Percentiles rank a stretch among this genome's conserved stretches.
Conservation (phyloP, 2,888 invertebrate species). For the Agrochola macilenta region DNA sequence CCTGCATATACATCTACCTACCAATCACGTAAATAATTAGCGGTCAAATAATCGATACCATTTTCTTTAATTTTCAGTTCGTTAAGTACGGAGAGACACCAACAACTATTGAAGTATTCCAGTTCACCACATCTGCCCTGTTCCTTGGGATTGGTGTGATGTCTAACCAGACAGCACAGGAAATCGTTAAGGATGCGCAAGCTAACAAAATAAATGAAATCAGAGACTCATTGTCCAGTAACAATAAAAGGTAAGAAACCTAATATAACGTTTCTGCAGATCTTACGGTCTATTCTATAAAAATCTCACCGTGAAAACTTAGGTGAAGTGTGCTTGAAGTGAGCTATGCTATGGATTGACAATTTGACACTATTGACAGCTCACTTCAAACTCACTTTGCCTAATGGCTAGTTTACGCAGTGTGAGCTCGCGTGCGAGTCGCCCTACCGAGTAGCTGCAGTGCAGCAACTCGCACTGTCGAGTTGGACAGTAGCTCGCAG, state of each 20-base stretch:
- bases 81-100: constrained; percentile 52
- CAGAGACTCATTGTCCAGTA: constrained; percentile 69
- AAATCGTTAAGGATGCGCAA: constrained; percentile 71
- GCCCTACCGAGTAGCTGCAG: too few species aligned
- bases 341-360: background rate
- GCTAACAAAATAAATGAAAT: constrained; percentile 69
- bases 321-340: background rate
- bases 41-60: background rate
- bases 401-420: too few species aligned
- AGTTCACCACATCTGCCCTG: constrained; percentile 69
- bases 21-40: background rate
- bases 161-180: constrained; percentile 72
- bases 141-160: constrained; percentile 74
- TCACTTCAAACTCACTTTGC: background rate
- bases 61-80: constrained; percentile 36
- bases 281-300: too few species aligned
- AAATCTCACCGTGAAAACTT: background rate
- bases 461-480: too few species aligned
- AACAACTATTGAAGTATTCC: constrained; percentile 64
- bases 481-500: too few species aligned
- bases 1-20: background rate
- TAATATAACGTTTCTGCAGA: too few species aligned
- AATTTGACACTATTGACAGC: background rate
- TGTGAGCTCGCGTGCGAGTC: too few species aligned
- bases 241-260: constrained; percentile 64